Evolutionary conservation across 2,888 invertebrate genomes (phyloP).

Genomic region (Hypomecis atomaria): DNA sequence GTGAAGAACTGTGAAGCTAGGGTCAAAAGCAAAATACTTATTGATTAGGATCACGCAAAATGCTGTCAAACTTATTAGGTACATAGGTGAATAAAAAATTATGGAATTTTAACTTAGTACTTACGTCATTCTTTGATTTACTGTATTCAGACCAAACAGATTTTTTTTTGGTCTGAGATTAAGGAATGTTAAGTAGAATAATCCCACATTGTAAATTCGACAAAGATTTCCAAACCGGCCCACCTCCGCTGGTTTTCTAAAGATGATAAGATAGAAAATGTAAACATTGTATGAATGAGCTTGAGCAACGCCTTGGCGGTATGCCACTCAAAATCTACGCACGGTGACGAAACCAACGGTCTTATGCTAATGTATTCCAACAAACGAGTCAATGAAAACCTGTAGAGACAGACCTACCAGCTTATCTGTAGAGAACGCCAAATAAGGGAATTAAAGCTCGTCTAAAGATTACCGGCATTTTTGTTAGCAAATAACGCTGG

Average conservation of each 20-base stretch:
- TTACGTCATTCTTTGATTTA: too few species aligned
- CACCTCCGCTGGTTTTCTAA: constrained; percentile 1
- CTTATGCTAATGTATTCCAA: constrained; percentile 27
- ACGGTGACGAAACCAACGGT: constrained; percentile 19
- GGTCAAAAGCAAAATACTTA: too few species aligned
- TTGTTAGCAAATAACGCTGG: not conserved
- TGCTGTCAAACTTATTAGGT: too few species aligned
- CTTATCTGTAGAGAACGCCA: not conserved
- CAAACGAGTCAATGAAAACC: constrained; percentile 26
- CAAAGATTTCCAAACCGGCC: not conserved
- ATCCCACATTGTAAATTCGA: not conserved
- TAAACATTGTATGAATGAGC: constrained; percentile 16
- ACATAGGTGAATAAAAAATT: too few species aligned
- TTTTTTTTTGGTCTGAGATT: too few species aligned
- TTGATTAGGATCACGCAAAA: too few species aligned
- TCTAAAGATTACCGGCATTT: not conserved
- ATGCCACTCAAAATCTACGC: constrained; percentile 7
- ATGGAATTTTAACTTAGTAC: too few species aligned
- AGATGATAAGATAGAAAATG: constrained; percentile 8
- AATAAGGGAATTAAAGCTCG: not conserved
- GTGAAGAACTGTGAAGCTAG: too few species aligned
- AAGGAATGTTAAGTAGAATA: not conserved
- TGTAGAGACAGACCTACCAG: not conserved
- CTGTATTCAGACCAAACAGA: too few species aligned
- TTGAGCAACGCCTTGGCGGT: constrained; percentile 13